Evolutionary conservation across 2,888 invertebrate species (phyloP), one percentile per base, ranked within the genome.

Genomic region (Eupsilia transversa): DNA sequence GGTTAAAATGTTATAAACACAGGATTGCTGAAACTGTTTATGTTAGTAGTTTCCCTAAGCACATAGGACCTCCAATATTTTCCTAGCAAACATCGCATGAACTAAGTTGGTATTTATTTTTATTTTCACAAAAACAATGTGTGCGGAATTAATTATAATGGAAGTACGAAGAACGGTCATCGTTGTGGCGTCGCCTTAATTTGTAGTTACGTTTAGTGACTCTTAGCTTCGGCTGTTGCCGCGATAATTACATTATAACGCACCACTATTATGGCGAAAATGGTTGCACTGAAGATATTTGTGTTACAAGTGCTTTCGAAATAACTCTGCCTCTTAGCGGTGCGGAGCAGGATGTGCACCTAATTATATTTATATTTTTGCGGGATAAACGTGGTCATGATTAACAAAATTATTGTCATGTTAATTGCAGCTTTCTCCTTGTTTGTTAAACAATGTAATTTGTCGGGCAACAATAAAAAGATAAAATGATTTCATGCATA

Each of bases 71-170:
- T n/a, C 14, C 59, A 74, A 69, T 71, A 65, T 68, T 60, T 64
- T 43, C 60, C 46, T 3, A 46, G 10, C 38, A 72, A 76, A 63
- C 41, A 71, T 35, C 35, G 56, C 63, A 33, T 61, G 49, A 74
- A 67, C 61, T 35, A 46, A 61, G 54, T 56, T 69, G 10, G 6
- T 61, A 52, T 70, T 52, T 64, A 54, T 72, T 74, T 77, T 72
- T 72, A 60, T 77, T 67, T 77, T 64, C 43, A 60, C 33, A 64
- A 38, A 68, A 77, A 60, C 59, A 77, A 82, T 85, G 79, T 82
- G 83, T 86, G 82, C 83, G 85, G 77, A 86, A 86, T 83, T 86
- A 86, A 82, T 88, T 87, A 87, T 89, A 88, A 88, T 78, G 79
- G 66, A 80, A 81, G 80, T 76, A 85, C 84, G 78, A 86, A 87